Conservation (phyloP, 2,113 vertebrate genomes). For the Etia nguti region DNA sequence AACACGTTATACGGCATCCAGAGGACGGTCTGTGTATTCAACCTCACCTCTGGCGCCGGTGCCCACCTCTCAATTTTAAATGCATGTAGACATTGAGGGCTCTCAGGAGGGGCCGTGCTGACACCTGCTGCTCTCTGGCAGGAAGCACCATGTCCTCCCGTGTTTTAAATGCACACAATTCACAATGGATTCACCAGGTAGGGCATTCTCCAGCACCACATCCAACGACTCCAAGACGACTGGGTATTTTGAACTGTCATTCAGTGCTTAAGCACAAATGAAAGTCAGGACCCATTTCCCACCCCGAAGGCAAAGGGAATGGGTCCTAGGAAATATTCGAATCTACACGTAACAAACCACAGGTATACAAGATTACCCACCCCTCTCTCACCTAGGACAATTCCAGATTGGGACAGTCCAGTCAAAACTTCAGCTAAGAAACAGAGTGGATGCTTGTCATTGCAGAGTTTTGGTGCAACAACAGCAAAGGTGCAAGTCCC, state of each 20-base stretch:
- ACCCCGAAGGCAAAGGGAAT: background rate
- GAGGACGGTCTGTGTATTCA: too few species aligned
- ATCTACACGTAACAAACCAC: background rate
- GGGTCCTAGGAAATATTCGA: background rate
- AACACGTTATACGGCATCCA: too few species aligned
- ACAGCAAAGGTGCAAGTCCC: background rate
- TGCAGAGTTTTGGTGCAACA: background rate
- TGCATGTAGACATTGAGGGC: too few species aligned
- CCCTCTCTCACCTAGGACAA: background rate
- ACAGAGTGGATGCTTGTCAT: background rate
- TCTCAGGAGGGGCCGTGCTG: too few species aligned
- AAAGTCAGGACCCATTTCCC: background rate
- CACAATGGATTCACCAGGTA: background rate
- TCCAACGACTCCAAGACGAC: background rate
- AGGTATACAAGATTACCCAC: background rate
- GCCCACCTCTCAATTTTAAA: too few species aligned
- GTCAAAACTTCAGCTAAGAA: background rate
- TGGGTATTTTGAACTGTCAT: background rate
- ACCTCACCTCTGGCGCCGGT: too few species aligned
- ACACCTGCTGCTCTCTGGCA: too few species aligned
- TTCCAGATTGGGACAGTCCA: background rate
- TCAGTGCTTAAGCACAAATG: background rate
- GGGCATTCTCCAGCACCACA: background rate
- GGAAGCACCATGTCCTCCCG: too few species aligned
- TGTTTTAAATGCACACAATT: too few species aligned